Conservation (phyloP, 2,113 vertebrate species). For the Cryptoleucopteryx plumbea region DNA sequence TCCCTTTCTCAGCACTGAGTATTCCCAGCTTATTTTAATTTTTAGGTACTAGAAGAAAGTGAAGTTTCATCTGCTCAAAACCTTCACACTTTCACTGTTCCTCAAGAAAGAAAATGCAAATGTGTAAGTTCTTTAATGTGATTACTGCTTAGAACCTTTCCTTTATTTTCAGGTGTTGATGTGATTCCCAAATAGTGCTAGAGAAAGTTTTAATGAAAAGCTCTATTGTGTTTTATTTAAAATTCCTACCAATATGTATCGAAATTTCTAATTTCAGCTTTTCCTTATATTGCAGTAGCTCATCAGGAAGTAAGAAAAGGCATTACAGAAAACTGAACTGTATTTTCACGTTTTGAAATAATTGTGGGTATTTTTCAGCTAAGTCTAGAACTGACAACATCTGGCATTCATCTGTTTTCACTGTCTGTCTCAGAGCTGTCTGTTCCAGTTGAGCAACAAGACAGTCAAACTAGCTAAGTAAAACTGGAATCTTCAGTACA, state of each 20-base stretch:
- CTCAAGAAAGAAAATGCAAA: background rate
- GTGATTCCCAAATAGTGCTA: background rate
- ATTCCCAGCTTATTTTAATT: background rate
- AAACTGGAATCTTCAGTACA: background rate
- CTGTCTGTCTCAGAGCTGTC: background rate
- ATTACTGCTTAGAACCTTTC: background rate
- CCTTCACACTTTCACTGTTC: background rate
- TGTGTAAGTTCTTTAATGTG: background rate
- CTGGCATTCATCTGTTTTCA: background rate
- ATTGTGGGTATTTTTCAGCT: background rate
- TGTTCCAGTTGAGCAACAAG: background rate
- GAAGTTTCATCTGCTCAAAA: background rate
- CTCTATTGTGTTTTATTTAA: background rate
- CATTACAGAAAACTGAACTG: background rate
- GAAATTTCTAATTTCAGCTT: background rate
- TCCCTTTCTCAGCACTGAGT: background rate
- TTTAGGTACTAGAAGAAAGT: background rate
- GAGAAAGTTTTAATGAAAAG: background rate
- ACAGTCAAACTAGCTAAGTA: background rate
- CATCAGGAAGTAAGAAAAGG: background rate
- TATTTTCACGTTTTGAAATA: background rate
- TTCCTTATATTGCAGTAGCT: background rate
- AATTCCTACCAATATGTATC: background rate
- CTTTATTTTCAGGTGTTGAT: background rate
- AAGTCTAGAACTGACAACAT: background rate